Percentiles rank a stretch among this genome's conserved stretches.
These are phyloP conservation scores for Callionymus lyra DNA, from an alignment of 2,113 vertebrate genomes.

Conservation along the genomic window DNA sequence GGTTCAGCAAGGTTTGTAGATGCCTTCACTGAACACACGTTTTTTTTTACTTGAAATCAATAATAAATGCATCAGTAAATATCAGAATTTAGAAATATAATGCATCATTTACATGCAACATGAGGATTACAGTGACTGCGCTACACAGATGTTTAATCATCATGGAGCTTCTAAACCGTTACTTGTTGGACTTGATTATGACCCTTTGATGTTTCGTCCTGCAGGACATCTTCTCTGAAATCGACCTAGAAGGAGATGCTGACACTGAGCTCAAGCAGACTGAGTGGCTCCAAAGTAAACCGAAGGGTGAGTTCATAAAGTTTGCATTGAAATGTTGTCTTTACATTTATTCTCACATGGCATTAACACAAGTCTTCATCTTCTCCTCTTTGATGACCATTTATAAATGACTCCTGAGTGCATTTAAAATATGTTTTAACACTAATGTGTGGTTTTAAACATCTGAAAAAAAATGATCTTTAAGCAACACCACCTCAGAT, in stretches of 20 bases:
- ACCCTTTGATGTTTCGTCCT: background rate
- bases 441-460: background rate
- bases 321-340: too few relatives aligned
- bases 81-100: too few relatives aligned
- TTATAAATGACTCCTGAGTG: background rate
- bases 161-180: too few relatives aligned
- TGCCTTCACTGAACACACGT: too few relatives aligned
- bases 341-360: too few relatives aligned
- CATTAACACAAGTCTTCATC: background rate
- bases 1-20: conserved; percentile 85
- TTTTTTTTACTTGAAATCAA: too few relatives aligned
- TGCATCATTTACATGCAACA: too few relatives aligned
- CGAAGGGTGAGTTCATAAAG: conserved; percentile 41
- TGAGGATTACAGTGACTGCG: too few relatives aligned
- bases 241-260: conserved; percentile 73
- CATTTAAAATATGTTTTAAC: background rate
- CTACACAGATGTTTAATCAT: too few relatives aligned
- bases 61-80: too few relatives aligned
- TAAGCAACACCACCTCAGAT: too few relatives aligned
- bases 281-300: conserved; percentile 59
- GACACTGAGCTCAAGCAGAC: conserved; percentile 83
- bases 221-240: conserved; percentile 81
- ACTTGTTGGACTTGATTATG: too few relatives aligned
- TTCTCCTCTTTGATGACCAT: background rate
- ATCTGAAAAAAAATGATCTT: background rate